Evolutionary conservation across 2,797 vertebrate species (phyloP), one percentile per base, ranked within the genome.

Genomic region (Pseudochromis fuscus): DNA sequence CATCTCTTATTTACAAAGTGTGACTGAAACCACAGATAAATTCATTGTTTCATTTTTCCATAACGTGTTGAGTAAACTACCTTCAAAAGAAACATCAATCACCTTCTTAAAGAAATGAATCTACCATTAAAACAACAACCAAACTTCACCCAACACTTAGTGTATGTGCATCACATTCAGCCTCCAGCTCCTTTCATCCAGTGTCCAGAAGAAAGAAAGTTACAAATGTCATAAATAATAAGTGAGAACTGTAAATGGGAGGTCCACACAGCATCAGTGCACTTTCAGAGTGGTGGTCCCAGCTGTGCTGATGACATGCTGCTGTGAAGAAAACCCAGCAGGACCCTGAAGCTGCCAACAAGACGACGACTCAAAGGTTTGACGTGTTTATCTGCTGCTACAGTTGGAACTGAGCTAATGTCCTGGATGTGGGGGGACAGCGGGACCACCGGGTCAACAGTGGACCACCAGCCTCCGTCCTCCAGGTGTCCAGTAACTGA

Each of bases 291-390:
- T n/a, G 23, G n/a, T 49, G 50, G n/a, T 57, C 31, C 35, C 44
- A 27, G 38, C 66, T 10, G 31, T 21, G 46, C 13, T 25, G 11
- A 3, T 61, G 56, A 44, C 27, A 49, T 18, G n/a, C 45, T 3
- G 7, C 46, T 27, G 27, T 23, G 7, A 67, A 27, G 25, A 40
- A 37, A n/a, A 64, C 58, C 31, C 57, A 58, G 63, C 63, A 58
- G 69, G 51, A 67, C 63, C 52, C 18, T 28, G 18, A 72, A 58
- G 46, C 69, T 67, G 62, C 30, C 68, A 62, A 52, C 57, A 52
- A 48, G 51, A 42, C 50, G 23, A 68, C 28, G 42, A 12, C n/a
- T 57, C 37, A 59, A 48, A 35, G 38, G 60, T 64, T 31, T 76
- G 67, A 77, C 46, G 60, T 31, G 53, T 21, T 1, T 38, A 23